Base-by-base conservation (phyloP, 2,888 invertebrate genomes). In the Brassicogethes aeneus region DNA sequence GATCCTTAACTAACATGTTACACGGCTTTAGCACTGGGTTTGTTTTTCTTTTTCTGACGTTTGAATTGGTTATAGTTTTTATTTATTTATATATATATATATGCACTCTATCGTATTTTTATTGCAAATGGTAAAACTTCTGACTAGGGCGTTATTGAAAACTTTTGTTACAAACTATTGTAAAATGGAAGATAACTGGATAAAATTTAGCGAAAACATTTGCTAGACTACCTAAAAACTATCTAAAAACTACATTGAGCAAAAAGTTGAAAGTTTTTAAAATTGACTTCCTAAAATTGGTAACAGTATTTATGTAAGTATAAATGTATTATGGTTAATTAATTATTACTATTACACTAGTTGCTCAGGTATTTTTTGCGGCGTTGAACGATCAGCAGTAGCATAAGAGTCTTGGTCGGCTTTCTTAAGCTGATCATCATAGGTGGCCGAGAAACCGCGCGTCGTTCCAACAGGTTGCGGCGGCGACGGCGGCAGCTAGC, bases 211-310 rank as follows among this genome's bases (percentile, higher is more conserved):
- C 48, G 45, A 50, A 47, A 50, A 47, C 45, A 47, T 23, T 39
- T 45, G 43, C 47, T 39, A 39, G 45, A 48, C 49, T 52, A 47
- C 43, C 50, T 55, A 44, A 35, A 44, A 37, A 42, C 48, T 48
- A 47, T 32, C 45, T 48, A 44, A 39, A 42, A 51, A 50, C 54
- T 59, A 56, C 49, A 44, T 60, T 60, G 61, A 60, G 60, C 60
- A 60, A 59, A 57, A 52, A 51, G 50, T 52, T 47, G 46, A 51
- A 51, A 45, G 37, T 43, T 38, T 42, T 40, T 40, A 39, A 32
- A 32, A 32, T 32, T 32, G 32, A 32, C 32, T 32, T 7, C 8
- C 10, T 32, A 32, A 32, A 32, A 32, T 32, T 32, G 10, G 10
- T 23, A 5, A 23, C 5, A 32, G 32, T 32, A 7, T 23, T 23